Evolutionary conservation across 2,888 invertebrate genomes (phyloP), one percentile per base, ranked within the genome.

Genomic region (Xestia sexstrigata): DNA sequence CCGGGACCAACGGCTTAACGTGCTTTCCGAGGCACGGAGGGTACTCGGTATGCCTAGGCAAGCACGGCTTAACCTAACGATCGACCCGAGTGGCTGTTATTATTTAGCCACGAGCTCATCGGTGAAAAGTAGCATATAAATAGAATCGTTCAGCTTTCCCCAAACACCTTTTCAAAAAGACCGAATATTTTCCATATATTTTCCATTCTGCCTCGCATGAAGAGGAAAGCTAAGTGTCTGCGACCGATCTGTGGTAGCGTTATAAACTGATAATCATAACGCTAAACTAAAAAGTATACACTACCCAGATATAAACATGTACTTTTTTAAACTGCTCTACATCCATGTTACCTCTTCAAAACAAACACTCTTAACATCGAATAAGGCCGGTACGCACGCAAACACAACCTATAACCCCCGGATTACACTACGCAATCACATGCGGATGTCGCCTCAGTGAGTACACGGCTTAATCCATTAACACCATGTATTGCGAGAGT

Each of bases 391-490:
- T 67, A 78, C 70, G 70, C 55, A 70, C 47, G 30, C 52, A 65
- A 35, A 7, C 70, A 7, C 15, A 45, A 23, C 45, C 15, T 47
- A 63, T 52, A 62, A 63, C 45, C 55, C 63, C 26, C 23, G 65
- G 76, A 72, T 79, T 83, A 83, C 65, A 66, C 66, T 11, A 72
- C 23, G 69, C 60, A 67, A 82, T 79, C 72, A 58, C 69, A 70
- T 70, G 52, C 45, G 58, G 58, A 69, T 71, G 66, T 70, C 47
- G 17, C 52, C 52, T 17, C 26, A 69, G 63, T 73, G 35, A 52
- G n/a, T 68, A 63, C 65, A 80, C 8, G 26, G 9, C 15, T 11
- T 83, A 76, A 82, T 83, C 83, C 83, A 72, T 66, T 72, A 71
- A 83, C 79, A 65, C 58, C 67, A 30, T 52, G 78, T 67, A 74